phyloP scores from a whole-genome alignment of 2,888 invertebrate species.

The Diabrotica balteata region DNA sequence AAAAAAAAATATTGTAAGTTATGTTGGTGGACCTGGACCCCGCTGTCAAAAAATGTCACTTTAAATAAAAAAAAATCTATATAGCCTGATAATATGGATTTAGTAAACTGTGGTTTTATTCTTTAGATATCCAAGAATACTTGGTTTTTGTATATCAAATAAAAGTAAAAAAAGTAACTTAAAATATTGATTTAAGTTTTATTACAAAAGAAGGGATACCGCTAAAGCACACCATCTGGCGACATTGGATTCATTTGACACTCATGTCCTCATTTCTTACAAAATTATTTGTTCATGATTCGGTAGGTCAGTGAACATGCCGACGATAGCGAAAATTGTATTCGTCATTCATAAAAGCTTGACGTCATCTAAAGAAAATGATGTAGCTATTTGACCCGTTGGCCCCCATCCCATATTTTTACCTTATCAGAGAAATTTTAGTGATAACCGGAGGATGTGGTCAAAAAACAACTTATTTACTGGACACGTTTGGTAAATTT shows the following conservation, averaged over 20 bases:
- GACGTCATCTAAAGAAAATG: conserved; percentile 18
- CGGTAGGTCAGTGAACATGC: conserved; percentile 22
- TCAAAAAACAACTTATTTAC: conserved; percentile 4
- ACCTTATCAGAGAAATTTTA: conserved; percentile 13
- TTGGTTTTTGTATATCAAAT: too few relatives aligned
- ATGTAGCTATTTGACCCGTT: conserved; percentile 11
- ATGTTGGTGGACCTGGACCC: too few relatives aligned
- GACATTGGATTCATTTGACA: conserved; percentile 17
- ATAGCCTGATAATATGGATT: too few relatives aligned
- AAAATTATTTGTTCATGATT: conserved; percentile 18
- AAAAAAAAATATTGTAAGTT: too few relatives aligned
- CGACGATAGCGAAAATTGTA: neutral
- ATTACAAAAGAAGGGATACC: neutral
- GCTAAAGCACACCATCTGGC: conserved; percentile 15
- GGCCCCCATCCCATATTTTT: conserved; percentile 11
- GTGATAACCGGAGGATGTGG: conserved; percentile 22
- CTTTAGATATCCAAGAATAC: too few relatives aligned
- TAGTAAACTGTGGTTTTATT: too few relatives aligned
- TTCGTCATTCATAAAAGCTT: conserved; percentile 13
- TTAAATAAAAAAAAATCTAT: too few relatives aligned
- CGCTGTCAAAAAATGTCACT: too few relatives aligned
- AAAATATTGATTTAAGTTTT: too few relatives aligned
- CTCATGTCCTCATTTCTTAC: conserved; percentile 10
- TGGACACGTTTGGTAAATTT: too few relatives aligned
- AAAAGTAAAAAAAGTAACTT: too few relatives aligned